A percentile compares a stretch with the other conserved stretches of the same genome.
Evolutionary conservation across 1,140 invertebrate genomes (phyloP).

Genomic region (Nasonia giraulti): DNA sequence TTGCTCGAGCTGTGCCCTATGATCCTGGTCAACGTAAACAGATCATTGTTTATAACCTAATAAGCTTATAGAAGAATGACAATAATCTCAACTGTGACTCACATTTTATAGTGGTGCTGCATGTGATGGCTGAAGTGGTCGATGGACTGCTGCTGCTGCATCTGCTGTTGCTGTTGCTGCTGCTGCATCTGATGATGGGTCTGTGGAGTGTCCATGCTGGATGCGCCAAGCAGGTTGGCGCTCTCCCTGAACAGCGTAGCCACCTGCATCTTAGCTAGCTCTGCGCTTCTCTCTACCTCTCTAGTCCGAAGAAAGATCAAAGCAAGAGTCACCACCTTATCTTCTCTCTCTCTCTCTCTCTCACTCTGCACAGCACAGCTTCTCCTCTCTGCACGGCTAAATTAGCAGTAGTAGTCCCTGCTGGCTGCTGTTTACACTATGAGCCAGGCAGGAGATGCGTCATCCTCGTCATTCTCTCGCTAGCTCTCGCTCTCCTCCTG

Average conservation of each 20-base stretch:
- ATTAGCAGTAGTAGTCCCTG: background rate
- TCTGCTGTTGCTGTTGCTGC: conserved; percentile 59
- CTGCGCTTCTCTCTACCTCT: background rate
- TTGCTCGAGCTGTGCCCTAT: too few species aligned
- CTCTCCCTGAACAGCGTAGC: conserved; percentile 82
- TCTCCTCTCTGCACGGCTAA: background rate
- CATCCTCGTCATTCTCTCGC: conserved; percentile 10
- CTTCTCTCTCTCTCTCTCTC: background rate
- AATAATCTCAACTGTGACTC: conserved; percentile 51
- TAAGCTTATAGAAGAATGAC: background rate
- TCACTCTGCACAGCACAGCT: background rate
- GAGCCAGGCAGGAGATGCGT: conserved; percentile 19
- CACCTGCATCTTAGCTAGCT: conserved; percentile 78
- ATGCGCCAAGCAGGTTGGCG: conserved; percentile 80
- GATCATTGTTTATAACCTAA: conserved; percentile 11
- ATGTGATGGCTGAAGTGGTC: conserved; percentile 70
- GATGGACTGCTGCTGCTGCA: conserved; percentile 60
- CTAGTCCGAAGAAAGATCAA: background rate
- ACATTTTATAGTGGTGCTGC: conserved; percentile 73
- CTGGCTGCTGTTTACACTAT: background rate
- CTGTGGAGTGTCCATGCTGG: conserved; percentile 75
- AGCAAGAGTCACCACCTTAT: background rate
- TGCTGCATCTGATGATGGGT: conserved; percentile 66
- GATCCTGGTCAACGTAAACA: too few species aligned
- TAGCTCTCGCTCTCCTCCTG: background rate